phyloP scores from a whole-genome alignment of 1,140 invertebrate species.

The Reticulitermes speratus region DNA sequence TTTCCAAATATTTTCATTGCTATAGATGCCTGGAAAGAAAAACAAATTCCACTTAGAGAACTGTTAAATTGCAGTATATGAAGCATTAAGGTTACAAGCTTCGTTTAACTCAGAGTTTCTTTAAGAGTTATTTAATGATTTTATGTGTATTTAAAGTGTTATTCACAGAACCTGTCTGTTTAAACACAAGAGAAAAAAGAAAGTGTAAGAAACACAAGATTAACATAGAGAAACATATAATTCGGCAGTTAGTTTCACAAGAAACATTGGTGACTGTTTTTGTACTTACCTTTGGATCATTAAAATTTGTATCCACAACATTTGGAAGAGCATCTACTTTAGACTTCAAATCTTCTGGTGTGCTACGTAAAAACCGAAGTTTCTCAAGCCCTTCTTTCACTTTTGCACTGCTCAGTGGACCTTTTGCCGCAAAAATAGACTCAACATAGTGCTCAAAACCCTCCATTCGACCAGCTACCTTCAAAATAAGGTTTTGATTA shows the following conservation, averaged over 20 bases:
- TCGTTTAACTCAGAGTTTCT: too few relatives aligned
- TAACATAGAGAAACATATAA: too few relatives aligned
- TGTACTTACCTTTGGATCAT: constrained; percentile 52
- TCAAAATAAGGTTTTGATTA: constrained; percentile 40
- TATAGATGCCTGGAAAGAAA: constrained; percentile 47
- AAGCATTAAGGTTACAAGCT: too few relatives aligned
- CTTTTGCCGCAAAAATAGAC: constrained; percentile 73
- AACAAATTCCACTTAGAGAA: not conserved
- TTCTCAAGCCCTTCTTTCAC: constrained; percentile 57
- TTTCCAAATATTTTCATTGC: constrained; percentile 73
- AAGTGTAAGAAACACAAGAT: too few relatives aligned
- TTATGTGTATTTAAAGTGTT: too few relatives aligned
- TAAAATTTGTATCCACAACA: constrained; percentile 60
- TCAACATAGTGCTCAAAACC: constrained; percentile 84
- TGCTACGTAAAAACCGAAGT: constrained; percentile 52
- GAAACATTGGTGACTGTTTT: not conserved
- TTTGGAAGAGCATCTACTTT: constrained; percentile 60
- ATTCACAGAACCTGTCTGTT: too few relatives aligned
- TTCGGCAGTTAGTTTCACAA: too few relatives aligned
- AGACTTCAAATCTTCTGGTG: constrained; percentile 51
- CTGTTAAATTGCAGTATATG: too few relatives aligned
- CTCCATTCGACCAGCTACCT: constrained; percentile 74
- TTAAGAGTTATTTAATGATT: too few relatives aligned
- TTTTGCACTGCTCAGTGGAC: constrained; percentile 64
- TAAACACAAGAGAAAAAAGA: too few relatives aligned